Evolutionary conservation across 2,888 invertebrate species (phyloP), one percentile per base, ranked within the genome.

Genomic region (Trachelus iudaicus): DNA sequence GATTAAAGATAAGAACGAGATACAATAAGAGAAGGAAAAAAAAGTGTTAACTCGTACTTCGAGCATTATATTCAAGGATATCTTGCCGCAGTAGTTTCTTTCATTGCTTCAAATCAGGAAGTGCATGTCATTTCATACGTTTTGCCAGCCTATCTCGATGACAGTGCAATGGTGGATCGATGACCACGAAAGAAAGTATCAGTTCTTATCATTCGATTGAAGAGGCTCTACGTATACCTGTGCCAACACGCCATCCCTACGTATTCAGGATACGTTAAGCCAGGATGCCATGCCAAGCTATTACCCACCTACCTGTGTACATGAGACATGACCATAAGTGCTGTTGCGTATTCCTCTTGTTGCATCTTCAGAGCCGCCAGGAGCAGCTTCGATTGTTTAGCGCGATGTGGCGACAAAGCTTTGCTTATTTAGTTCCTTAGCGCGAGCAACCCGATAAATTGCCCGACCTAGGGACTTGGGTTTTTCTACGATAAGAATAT

Each of bases 91-190:
- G 56, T 75, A 37, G 37, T 75, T 80, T 56, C n/a, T 40, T 31
- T 75, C n/a, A 33, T 31, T 31, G 31, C n/a, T 23, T 30, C 11
- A 4, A 33, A 30, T 6, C 40, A 4, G 11, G 31, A 77, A 82
- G 87, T 89, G 90, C 88, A 90, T 90, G 90, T 90, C 88, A 88
- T 88, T 88, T 90, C 87, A 89, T 90, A 89, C 87, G 82, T 82
- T 76, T 77, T 80, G 79, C 79, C 77, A 76, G 33, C 11, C 23
- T 56, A 15, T 9, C 56, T 56, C 56, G 9, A 23, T 56, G 56
- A 56, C 56, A 56, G 23, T 56, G 56, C 9, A 56, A 40, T 2
- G 23, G 56, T 56, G 56, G 23, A 23, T 56, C 56, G 56, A 56
- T 23, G 56, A 56, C 40, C 23, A 56, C 2, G 23, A 40, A 23